These are phyloP conservation scores for Adelphocoris suturalis DNA, from an alignment of 2,888 invertebrate genomes.

Conservation along the genomic window DNA sequence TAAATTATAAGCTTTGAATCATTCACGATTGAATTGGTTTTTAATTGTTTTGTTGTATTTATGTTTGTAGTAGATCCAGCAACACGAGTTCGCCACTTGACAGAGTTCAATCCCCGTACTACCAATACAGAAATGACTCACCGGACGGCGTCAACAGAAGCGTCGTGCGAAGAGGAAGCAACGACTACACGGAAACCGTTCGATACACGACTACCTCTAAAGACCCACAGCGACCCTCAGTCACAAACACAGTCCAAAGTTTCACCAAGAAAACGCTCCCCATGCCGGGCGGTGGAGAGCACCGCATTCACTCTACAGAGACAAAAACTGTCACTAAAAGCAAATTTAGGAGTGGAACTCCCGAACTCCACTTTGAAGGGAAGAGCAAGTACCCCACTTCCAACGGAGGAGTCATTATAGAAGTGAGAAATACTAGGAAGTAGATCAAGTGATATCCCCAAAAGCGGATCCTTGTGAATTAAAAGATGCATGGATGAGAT, in stretches of 20 bases:
- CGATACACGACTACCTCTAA: slow-evolving; percentile 85
- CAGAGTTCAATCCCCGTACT: slow-evolving; percentile 74
- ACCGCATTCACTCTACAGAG: slow-evolving; percentile 86
- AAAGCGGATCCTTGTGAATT: background rate
- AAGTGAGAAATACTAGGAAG: slow-evolving; percentile 80
- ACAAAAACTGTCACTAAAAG: slow-evolving; percentile 86
- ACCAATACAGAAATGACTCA: slow-evolving; percentile 75
- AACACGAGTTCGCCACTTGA: slow-evolving; percentile 74
- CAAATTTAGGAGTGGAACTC: slow-evolving; percentile 80
- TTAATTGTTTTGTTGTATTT: slow-evolving; percentile 42
- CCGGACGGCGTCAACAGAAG: slow-evolving; percentile 74
- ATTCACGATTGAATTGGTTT: background rate
- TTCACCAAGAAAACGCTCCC: slow-evolving; percentile 86
- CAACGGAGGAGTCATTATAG: slow-evolving; percentile 82
- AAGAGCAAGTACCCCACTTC: slow-evolving; percentile 77
- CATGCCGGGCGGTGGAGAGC: slow-evolving; percentile 83
- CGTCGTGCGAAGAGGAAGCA: slow-evolving; percentile 81
- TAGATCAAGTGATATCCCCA: slow-evolving; percentile 39
- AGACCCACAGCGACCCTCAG: slow-evolving; percentile 84
- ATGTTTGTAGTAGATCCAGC: slow-evolving; percentile 71
- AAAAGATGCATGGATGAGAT: background rate
- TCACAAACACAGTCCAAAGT: slow-evolving; percentile 86
- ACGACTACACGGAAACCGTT: slow-evolving; percentile 86
- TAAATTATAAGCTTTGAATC: too few relatives aligned
- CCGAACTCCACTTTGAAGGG: slow-evolving; percentile 81